These are phyloP conservation scores for Gymnothorax reevesii DNA, from an alignment of 2,797 vertebrate genomes.

Conservation along the genomic window DNA sequence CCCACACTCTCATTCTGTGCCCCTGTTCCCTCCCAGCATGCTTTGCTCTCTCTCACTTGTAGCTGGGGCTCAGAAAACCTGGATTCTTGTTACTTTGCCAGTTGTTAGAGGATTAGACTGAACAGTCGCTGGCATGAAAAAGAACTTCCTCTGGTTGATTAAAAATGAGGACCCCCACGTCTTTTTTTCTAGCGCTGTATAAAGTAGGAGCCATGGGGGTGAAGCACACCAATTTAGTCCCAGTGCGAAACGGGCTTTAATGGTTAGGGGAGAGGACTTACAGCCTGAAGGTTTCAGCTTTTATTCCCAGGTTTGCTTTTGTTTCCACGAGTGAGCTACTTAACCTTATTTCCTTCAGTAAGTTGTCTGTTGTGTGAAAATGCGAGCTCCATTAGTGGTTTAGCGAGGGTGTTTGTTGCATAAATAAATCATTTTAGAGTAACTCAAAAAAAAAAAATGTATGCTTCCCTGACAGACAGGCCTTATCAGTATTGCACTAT, in stretches of 20 bases:
- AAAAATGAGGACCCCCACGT: background rate
- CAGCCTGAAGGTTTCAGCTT: background rate
- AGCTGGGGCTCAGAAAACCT: background rate
- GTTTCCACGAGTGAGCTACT: background rate
- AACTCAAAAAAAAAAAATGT: background rate
- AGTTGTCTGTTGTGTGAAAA: background rate
- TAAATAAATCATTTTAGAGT: constrained; percentile 14
- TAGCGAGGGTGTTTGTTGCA: background rate
- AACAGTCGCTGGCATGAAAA: constrained; percentile 10
- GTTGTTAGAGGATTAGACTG: constrained; percentile 8
- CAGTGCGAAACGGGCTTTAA: background rate
- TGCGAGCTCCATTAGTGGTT: constrained; percentile 10
- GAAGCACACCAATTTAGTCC: constrained; percentile 4
- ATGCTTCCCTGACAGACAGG: constrained; percentile 2
- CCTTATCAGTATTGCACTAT: background rate
- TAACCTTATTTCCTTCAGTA: constrained; percentile 15
- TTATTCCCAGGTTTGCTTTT: background rate
- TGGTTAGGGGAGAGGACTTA: background rate
- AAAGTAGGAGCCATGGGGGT: background rate
- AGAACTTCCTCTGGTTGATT: constrained; percentile 3
- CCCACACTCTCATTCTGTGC: background rate
- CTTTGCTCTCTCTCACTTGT: background rate
- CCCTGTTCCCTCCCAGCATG: background rate
- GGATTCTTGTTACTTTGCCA: background rate
- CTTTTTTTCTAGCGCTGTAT: background rate